Base-by-base conservation (phyloP, 2,888 invertebrate genomes). In the Reticulitermes lucifugus region DNA sequence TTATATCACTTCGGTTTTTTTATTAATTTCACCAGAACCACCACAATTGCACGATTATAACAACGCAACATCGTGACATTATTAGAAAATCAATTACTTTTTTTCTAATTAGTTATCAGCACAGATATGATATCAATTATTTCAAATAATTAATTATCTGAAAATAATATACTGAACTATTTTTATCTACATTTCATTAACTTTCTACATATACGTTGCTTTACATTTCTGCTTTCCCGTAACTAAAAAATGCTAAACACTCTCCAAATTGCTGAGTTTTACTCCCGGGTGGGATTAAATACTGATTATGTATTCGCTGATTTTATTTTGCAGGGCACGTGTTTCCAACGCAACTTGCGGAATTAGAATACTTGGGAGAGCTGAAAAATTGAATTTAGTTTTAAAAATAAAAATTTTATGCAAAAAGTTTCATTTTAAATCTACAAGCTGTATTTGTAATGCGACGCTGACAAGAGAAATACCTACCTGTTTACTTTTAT, bases 371-470 rank as follows among this genome's bases (percentile, higher is more conserved):
- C 18, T 55, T 25, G 6, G n/a, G 65, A 65, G n/a, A 65, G 65
- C 7, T 65, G 25, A 65, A 65, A 25, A 65, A 10, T 25, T 65
- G n/a, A 65, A 65, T 65, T 65, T 6, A 65, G n/a, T n/a, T 65
- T 65, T 65, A 65, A 65, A 65, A 65, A 65, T 65, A 65, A 65
- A 65, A 65, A 6, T 25, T 65, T 65, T 25, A 65, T 65, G 6
- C 55, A n/a, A n/a, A 65, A 65, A 65, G n/a, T 65, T 65, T 65
- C n/a, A 65, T 65, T 25, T 65, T 65, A n/a, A 65, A 65, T 65
- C n/a, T n/a, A 25, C 12, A n/a, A 7, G 65, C 12, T 12, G 65
- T 5, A n/a, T 25, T 9, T 65, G 25, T n/a, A 65, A 25, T 65
- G 25, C n/a, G 65, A 65, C 65, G 65, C 14, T 65, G 65, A n/a